Evolutionary conservation across 30 jellyfish, hydroid and myxozoan genomes (phyloP), one percentile per base, ranked within the genome.

Genomic region (Turritopsis dohrnii): DNA sequence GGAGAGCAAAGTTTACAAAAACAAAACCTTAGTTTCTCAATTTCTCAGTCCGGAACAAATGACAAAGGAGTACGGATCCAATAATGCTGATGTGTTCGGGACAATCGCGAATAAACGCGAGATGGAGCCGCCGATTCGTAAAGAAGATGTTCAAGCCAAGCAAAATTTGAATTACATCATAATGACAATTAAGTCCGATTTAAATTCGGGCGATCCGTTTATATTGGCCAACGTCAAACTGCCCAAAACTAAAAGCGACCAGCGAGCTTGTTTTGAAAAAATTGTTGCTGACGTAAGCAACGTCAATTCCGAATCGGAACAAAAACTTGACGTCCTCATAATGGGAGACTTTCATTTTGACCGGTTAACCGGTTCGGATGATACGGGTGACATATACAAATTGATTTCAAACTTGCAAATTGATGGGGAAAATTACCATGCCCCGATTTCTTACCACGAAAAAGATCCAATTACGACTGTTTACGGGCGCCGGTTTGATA

Each of bases 381-480:
- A 13, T 22, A 80, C 65, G 27, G 87, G 87, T 3, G 87, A 80
- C 21, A 80, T 80, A 23, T 80, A 80, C 81, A 80, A 80, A 65
- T n/a, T 80, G 17, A 31, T 80, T 41, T 41, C 80, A n/a, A 80
- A 80, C n/a, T 53, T 80, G 16, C 87, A 80, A 28, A 53, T 80
- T 65, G 87, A 80, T 13, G 87, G 87, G 25, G 87, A 80, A 21
- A 80, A 80, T 65, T 80, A 52, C 26, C 87, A 80, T 29, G 65
- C 87, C 1, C 87, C 87, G 19, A 28, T 80, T 24, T 41, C 81
- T 16, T 80, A 80, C 54, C 60, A 76, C 54, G 87, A 80, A 80
- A 80, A 80, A 26, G 87, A 80, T 1, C 87, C 87, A 23, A 80
- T 80, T 21, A 80, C 87, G 28, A 80, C 87, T 17, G 87, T 80